Evolutionary conservation across 1,140 invertebrate species (phyloP).

Genomic region (Lasioglossum baleicum): DNA sequence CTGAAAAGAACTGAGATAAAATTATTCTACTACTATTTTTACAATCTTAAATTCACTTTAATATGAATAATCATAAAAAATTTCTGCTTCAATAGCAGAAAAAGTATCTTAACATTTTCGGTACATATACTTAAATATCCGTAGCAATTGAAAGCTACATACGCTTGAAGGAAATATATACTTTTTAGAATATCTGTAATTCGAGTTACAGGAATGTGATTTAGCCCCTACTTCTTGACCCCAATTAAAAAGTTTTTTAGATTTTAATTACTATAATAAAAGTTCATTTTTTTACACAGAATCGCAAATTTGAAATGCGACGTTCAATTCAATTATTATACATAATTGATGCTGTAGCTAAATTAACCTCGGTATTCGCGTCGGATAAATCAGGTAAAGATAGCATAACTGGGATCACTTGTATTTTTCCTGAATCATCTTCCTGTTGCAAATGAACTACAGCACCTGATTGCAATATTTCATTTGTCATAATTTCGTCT

Average conservation of each 20-base stretch:
- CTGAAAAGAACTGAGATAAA: slow-evolving; percentile 25
- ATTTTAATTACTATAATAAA: slow-evolving; percentile 32
- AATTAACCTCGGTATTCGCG: slow-evolving; percentile 72
- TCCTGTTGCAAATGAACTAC: slow-evolving; percentile 74
- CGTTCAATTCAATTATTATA: slow-evolving; percentile 70
- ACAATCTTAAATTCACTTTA: slow-evolving; percentile 34
- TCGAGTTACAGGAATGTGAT: slow-evolving; percentile 45
- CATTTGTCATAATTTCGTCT: slow-evolving; percentile 73
- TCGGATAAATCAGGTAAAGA: slow-evolving; percentile 75
- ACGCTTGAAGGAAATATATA: slow-evolving; percentile 21
- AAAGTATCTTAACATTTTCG: slow-evolving; percentile 7
- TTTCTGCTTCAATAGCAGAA: slow-evolving; percentile 12
- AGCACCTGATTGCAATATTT: slow-evolving; percentile 71
- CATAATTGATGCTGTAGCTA: slow-evolving; percentile 77
- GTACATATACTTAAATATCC: slow-evolving; percentile 6
- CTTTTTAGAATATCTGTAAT: slow-evolving; percentile 34
- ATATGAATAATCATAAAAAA: slow-evolving; percentile 33
- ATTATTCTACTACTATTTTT: slow-evolving; percentile 26
- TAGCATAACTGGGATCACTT: slow-evolving; percentile 77
- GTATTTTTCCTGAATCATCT: slow-evolving; percentile 75
- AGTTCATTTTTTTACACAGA: slow-evolving; percentile 31
- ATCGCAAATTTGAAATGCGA: slow-evolving; percentile 12
- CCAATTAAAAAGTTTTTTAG: slow-evolving; percentile 21
- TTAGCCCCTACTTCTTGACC: slow-evolving; percentile 29
- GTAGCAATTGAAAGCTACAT: slow-evolving; percentile 11